phyloP scores from a whole-genome alignment of 2,888 invertebrate genomes.

The Aethes cnicana region DNA sequence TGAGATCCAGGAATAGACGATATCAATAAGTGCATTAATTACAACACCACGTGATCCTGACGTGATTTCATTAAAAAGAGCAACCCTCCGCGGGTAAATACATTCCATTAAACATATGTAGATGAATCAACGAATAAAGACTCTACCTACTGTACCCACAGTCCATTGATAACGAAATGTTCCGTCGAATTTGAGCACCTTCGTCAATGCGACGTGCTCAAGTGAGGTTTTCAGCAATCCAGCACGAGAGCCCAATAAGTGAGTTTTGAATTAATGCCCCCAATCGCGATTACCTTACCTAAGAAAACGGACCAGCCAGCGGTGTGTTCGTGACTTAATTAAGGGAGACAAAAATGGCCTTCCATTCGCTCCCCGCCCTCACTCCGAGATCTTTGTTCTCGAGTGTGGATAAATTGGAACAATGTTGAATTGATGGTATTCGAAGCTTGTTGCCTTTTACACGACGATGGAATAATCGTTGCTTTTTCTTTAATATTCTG shows the following conservation, averaged over 20 bases:
- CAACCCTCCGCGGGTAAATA: background rate
- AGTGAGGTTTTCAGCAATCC: slow-evolving; percentile 58
- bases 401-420: slow-evolving; percentile 19
- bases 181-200: slow-evolving; percentile 25
- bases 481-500: too few relatives aligned
- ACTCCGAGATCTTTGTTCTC: slow-evolving; percentile 15
- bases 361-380: slow-evolving; percentile 23
- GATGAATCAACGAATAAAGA: slow-evolving; percentile 25
- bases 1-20: too few relatives aligned
- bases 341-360: slow-evolving; percentile 30
- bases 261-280: slow-evolving; percentile 69
- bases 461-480: background rate
- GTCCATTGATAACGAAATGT: slow-evolving; percentile 20
- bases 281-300: slow-evolving; percentile 62
- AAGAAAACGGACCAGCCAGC: slow-evolving; percentile 36
- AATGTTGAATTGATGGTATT: slow-evolving; percentile 14
- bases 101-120: background rate
- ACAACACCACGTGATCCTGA: background rate
- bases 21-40: background rate
- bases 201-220: slow-evolving; percentile 56
- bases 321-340: slow-evolving; percentile 39
- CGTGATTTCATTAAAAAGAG: background rate
- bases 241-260: slow-evolving; percentile 46
- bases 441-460: slow-evolving; percentile 1
- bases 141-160: slow-evolving; percentile 17